Evolutionary conservation across 2,113 vertebrate species (phyloP), one percentile per base, ranked within the genome.

Genomic region (Carassius auratus): DNA sequence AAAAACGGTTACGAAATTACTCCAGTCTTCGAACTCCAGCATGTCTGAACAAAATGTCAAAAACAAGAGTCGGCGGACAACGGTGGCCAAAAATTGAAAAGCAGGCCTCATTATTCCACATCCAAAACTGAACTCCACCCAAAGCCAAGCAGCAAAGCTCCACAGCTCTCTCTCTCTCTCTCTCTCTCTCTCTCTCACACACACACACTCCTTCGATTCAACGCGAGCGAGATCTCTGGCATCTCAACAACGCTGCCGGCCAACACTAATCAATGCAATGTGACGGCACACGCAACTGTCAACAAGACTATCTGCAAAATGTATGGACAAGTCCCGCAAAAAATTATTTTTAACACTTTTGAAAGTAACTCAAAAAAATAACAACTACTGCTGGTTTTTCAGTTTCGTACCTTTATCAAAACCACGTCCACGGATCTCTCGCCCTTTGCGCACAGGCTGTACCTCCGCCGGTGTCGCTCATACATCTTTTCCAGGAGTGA

Each of bases 371-470:
- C 4, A 59, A 59, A 59, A 59, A 21, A 8, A 55, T 13, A 33
- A 59, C 23, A 10, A 33, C 30, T n/a, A n/a, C 52, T 14, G 6
- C 52, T 23, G 0, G 30, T 59, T 59, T 59, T 79, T 57, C 30
- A 23, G 19, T 21, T 14, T 38, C 64, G 7, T 84, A 87, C 86
- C 86, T 87, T 87, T 21, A 87, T 59, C 85, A 98, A 88, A 59
- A 97, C 95, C 90, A 97, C 97, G 83, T 97, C 97, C 86, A 96
- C 95, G 8, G 95, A 89, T 86, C 95, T 95, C 92, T 96, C 95
- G 87, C 95, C 95, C 88, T 94, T 96, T 91, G 96, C 94, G 59
- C 95, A 97, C 80, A 98, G 94, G 90, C 96, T 98, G 90, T 98
- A 98, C 69, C 96, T 95, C 88, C 96, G 92, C 92, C 93, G 96